Base-by-base conservation (phyloP, 1,140 invertebrate genomes). In the Drosophila mayri region DNA sequence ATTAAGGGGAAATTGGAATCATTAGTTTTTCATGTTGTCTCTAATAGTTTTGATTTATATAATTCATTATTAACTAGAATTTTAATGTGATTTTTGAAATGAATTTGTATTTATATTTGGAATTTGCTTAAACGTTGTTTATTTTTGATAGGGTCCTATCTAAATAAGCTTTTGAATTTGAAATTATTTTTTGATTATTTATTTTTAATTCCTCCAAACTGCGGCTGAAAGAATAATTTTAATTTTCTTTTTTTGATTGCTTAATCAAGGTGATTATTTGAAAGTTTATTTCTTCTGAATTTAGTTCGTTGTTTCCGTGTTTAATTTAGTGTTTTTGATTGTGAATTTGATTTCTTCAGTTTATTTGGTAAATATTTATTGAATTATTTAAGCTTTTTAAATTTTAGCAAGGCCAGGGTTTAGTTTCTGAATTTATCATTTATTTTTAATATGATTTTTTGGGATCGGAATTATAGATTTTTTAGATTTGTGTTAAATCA, bases 251-350 rank as follows among this genome's bases (percentile, higher is more conserved):
- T 35, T 35, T 20, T 11, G 11, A 1, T 35, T 20, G 30, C 9
- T 35, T 16, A 30, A 30, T 25, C 0, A 20, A 20, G 14, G 12
- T 7, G 7, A 52, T 3, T 46, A 46, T 25, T 11, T 49, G 11
- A 0, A 5, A 0, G 11, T 32, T 6, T 9, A 20, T 20, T 35
- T 37, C 18, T 9, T 22, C 16, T 54, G 18, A 18, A 35, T 35
- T 52, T 12, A 0, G 3, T 25, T 25, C 4, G 2, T 18, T 6
- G 0, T 35, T 37, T 54, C 1, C 12, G 7, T 37, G 32, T 10
- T 18, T 52, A 32, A 22, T 52, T 52, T 32, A 0, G 30, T 18
- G 18, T 54, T 54, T 54, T 52, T 54, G 18, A 22, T 10, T 52
- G 2, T 0, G 2, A 22, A 22, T 22, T 54, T 3, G 14, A 10